Evolutionary conservation across 2,888 invertebrate genomes (phyloP).

Genomic region (Lithophane ornitopus): DNA sequence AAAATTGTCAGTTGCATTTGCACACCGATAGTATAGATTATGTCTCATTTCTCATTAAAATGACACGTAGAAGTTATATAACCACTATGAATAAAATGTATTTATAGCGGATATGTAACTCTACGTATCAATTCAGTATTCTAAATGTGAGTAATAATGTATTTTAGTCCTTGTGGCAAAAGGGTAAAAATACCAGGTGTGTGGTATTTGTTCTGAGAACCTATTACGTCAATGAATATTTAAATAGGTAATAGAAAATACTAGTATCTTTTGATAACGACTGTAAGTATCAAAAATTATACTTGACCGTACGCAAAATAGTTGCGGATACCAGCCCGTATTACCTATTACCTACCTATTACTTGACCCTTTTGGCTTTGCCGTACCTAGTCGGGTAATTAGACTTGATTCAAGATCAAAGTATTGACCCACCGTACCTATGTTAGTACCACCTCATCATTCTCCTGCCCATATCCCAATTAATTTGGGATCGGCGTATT

Average conservation of each 20-base stretch:
- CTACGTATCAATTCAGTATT: background rate
- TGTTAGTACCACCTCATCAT: too few relatives aligned
- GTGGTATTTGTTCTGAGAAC: background rate
- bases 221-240: slow-evolving; percentile 16
- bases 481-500: too few relatives aligned
- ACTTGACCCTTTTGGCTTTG: too few relatives aligned
- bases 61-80: too few relatives aligned
- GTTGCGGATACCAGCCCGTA: too few relatives aligned
- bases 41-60: background rate
- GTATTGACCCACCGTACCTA: background rate
- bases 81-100: background rate
- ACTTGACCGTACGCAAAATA: too few relatives aligned
- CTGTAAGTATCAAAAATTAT: background rate
- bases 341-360: too few relatives aligned
- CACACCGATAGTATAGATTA: slow-evolving; percentile 9
- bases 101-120: background rate
- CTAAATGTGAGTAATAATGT: background rate
- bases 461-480: too few relatives aligned
- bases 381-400: background rate
- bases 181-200: slow-evolving; percentile 14
- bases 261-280: background rate
- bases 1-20: slow-evolving; percentile 6
- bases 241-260: background rate
- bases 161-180: background rate
- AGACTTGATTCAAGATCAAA: background rate